phyloP scores from a whole-genome alignment of 1,140 invertebrate genomes.

The Amphibalanus amphitrite region DNA sequence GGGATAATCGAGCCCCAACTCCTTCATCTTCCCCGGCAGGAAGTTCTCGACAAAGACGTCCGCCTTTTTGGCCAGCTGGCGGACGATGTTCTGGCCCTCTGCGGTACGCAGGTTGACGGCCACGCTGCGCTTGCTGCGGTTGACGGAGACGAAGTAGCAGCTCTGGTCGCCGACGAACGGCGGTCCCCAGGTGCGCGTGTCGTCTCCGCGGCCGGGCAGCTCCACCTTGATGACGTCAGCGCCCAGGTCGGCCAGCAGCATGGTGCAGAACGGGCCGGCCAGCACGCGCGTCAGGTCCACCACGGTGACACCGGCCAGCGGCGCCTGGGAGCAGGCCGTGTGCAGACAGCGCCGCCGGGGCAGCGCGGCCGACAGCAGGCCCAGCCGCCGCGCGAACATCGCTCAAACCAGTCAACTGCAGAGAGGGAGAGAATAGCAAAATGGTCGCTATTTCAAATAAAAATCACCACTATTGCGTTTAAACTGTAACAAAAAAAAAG shows the following conservation, averaged over 20 bases:
- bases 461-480: no score
- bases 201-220: conserved; percentile 61
- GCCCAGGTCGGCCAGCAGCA: conserved; percentile 83
- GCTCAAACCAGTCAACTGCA: background rate
- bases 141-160: conserved; percentile 70
- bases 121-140: conserved; percentile 91
- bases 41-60: conserved; percentile 92
- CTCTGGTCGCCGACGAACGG: conserved; percentile 59
- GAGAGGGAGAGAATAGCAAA: no score
- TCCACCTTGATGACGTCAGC: conserved; percentile 88
- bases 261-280: conserved; percentile 74
- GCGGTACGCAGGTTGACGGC: conserved; percentile 62
- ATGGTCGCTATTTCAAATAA: no score
- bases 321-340: conserved; percentile 16
- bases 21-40: conserved; percentile 68
- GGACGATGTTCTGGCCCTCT: conserved; percentile 51
- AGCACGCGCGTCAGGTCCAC: conserved; percentile 69
- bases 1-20: conserved; percentile 61
- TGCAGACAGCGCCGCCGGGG: no score
- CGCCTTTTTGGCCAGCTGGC: conserved; percentile 49
- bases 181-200: conserved; percentile 79
- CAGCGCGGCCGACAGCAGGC: background rate
- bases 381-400: background rate
- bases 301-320: conserved; percentile 45
- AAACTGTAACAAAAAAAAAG: no score